Conservation (phyloP, 2,113 vertebrate species). For the Amphilophus citrinellus region DNA sequence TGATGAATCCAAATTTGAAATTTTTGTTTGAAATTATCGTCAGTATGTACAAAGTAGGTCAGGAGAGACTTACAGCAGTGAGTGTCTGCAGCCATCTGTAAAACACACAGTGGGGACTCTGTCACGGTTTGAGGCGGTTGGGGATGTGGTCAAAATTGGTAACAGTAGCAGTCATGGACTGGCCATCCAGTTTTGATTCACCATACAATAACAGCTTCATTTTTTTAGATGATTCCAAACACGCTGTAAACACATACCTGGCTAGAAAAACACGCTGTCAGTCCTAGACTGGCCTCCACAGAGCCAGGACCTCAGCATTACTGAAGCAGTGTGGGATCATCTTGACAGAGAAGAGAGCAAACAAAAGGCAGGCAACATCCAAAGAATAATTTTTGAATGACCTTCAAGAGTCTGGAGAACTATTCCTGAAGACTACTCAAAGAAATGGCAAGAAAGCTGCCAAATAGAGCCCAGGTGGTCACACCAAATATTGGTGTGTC, state of each 20-base stretch:
- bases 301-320: neutral
- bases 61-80: no score
- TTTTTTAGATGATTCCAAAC: neutral
- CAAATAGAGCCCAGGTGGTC: neutral
- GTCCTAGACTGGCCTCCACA: fast-evolving
- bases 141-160: no score
- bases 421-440: fast-evolving
- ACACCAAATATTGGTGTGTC: neutral
- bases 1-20: neutral
- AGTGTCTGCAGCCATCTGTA: no score
- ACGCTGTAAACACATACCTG: neutral
- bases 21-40: neutral
- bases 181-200: no score
- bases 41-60: neutral
- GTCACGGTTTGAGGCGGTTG: no score
- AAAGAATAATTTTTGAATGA: neutral
- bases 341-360: neutral
- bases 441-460: neutral
- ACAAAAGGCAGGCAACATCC: fast-evolving
- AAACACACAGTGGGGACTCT: no score
- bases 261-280: no score
- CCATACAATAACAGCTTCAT: neutral
- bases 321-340: neutral
- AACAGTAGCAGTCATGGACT: no score
- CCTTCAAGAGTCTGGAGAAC: fast-evolving